Percentiles rank a stretch among this genome's conserved stretches.
Evolutionary conservation across 2,797 vertebrate genomes (phyloP).

Genomic region (Thaleichthys pacificus): DNA sequence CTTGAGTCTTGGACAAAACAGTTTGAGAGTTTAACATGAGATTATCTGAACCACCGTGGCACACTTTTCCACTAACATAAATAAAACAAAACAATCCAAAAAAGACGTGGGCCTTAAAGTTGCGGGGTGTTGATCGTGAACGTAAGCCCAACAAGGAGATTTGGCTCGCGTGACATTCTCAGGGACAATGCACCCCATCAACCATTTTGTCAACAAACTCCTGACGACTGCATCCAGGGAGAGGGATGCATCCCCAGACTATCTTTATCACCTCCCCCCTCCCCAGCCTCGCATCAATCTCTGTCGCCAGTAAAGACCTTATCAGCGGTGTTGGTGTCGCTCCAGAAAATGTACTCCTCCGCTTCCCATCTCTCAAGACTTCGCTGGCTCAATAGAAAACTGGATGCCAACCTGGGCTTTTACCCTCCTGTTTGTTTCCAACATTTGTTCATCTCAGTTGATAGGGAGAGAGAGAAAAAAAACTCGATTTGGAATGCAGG

Average conservation of each 20-base stretch:
- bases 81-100: too few relatives aligned
- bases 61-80: too few relatives aligned
- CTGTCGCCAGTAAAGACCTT: slow-evolving; percentile 58
- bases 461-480: not conserved
- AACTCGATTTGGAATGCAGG: not conserved
- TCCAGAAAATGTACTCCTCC: slow-evolving; percentile 55
- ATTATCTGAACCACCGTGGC: too few relatives aligned
- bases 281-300: slow-evolving; percentile 58
- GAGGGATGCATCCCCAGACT: slow-evolving; percentile 47
- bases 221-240: slow-evolving; percentile 40
- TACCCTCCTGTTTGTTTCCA: not conserved
- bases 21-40: too few relatives aligned
- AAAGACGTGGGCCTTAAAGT: too few relatives aligned
- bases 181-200: slow-evolving; percentile 63
- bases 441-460: too few relatives aligned
- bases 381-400: slow-evolving; percentile 23
- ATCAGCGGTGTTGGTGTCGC: slow-evolving; percentile 60
- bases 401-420: slow-evolving; percentile 15
- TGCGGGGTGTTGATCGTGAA: not conserved
- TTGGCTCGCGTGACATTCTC: slow-evolving; percentile 58
- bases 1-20: too few relatives aligned
- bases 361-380: slow-evolving; percentile 41
- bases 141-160: slow-evolving; percentile 38
- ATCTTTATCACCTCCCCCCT: slow-evolving; percentile 51
- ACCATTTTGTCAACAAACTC: slow-evolving; percentile 62